Base-by-base conservation (phyloP, 2,113 vertebrate genomes). In the Vidua chalybeata region DNA sequence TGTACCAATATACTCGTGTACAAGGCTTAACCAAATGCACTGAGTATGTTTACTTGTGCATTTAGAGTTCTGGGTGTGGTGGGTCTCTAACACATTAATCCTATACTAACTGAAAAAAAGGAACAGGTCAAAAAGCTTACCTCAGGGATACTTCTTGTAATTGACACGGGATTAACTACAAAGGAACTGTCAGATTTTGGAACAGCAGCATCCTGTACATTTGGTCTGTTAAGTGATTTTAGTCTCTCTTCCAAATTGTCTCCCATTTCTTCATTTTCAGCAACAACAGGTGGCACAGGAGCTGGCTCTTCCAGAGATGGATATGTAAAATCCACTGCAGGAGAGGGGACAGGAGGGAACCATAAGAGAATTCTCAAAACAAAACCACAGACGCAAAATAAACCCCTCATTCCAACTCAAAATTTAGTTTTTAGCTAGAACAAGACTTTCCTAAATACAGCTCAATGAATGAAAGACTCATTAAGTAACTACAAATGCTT, bases 261-360 rank as follows among this genome's bases (percentile, higher is more conserved):
- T 59, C 83, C 89, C 5, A 93, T 83, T 69, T 96, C 97, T 64
- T 55, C 91, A 89, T 77, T 97, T 48, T 98, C 98, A 93, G 43
- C 96, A 87, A 54, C 78, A 96, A 93, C 37, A 95, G 97, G 93
- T 17, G 97, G 98, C 85, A 90, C 37, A 93, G 97, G 91, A 58
- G 96, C 84, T 76, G 98, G 97, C 81, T 99, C 99, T 96, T 99
- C 99, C 79, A 99, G 97, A 31, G 99, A 98, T 6, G 99, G 99
- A 69, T 99, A 99, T 49, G 98, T 99, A 93, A 99, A 99, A 96
- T 99, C 98, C 98, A 99, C 99, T 99, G 92, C 64, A 97, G 77
- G 37, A 78, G 14, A 0, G 8, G 13, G 4, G 2, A 88, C 10
- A 62, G 41, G 18, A 71, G 9, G 48, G 63, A 96, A 94, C 92